Conservation (phyloP, 2,113 vertebrate genomes). For the Hyperoodon ampullatus region DNA sequence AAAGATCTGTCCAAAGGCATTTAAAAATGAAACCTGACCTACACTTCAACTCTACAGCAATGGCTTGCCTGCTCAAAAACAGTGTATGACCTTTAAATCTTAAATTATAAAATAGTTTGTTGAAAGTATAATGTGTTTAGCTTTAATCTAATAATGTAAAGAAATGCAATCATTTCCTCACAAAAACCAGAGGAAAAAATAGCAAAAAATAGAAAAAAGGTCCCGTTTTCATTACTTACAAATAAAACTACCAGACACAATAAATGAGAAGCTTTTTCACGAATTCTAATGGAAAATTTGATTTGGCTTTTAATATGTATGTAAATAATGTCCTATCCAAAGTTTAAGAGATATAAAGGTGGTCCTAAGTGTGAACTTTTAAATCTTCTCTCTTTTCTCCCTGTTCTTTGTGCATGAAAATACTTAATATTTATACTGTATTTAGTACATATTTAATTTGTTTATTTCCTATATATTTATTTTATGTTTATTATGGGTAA, state of each 20-base stretch:
- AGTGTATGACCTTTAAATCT: conserved; percentile 90
- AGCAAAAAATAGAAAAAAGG: conserved; percentile 64
- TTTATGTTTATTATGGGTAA: background rate
- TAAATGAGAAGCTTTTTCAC: conserved; percentile 67
- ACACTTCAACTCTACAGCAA: conserved; percentile 87
- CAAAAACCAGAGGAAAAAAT: conserved; percentile 85
- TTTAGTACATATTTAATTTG: background rate
- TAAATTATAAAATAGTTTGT: conserved; percentile 91
- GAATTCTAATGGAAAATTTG: conserved; percentile 81
- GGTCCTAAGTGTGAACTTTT: background rate
- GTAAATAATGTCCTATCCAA: background rate
- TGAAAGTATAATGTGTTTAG: conserved; percentile 92
- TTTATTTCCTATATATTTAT: background rate
- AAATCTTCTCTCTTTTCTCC: background rate
- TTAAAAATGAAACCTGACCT: conserved; percentile 88
- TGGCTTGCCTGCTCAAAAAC: conserved; percentile 84
- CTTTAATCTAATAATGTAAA: conserved; percentile 89
- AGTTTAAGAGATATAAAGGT: background rate
- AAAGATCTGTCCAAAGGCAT: conserved; percentile 85
- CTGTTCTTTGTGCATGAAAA: background rate
- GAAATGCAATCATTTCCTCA: conserved; percentile 86
- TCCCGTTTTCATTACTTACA: conserved; percentile 85
- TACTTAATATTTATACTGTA: background rate
- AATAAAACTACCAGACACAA: conserved; percentile 80
- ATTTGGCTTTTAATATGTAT: conserved; percentile 18